Conservation (phyloP, 2,888 invertebrate genomes). For the Agrilus cyanescens region DNA sequence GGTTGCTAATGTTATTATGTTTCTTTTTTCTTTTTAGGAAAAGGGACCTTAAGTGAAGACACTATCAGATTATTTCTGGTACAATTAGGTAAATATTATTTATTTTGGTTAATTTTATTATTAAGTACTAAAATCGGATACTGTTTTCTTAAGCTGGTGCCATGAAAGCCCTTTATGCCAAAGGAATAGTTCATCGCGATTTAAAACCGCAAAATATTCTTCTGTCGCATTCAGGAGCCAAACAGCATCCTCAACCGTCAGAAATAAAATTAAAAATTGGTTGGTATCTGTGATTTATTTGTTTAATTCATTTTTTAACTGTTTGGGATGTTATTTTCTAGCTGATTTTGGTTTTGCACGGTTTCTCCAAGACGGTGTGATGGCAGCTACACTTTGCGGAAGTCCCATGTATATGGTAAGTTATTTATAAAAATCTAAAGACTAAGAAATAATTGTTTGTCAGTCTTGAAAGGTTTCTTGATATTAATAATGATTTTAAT, state of each 20-base stretch:
- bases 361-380: constrained; percentile 95
- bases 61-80: constrained; percentile 90
- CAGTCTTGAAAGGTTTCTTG: too few species aligned
- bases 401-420: constrained; percentile 99
- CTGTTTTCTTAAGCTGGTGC: constrained; percentile 64
- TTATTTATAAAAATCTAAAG: too few species aligned
- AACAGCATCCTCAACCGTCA: constrained; percentile 55
- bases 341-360: constrained; percentile 99
- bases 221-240: constrained; percentile 68
- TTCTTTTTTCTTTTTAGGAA: constrained; percentile 42
- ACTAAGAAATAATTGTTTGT: too few species aligned
- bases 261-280: constrained; percentile 93
- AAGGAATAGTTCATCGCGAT: constrained; percentile 97
- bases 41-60: constrained; percentile 93
- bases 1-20: background rate
- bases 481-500: too few species aligned
- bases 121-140: background rate
- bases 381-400: constrained; percentile 98
- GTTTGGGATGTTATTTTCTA: constrained; percentile 33
- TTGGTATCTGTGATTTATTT: constrained; percentile 37
- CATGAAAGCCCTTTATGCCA: constrained; percentile 92
- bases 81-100: constrained; percentile 62
- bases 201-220: constrained; percentile 99
- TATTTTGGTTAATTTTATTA: background rate
- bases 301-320: background rate